phyloP scores from a whole-genome alignment of 1,140 invertebrate genomes.

The Littorina saxatilis region DNA sequence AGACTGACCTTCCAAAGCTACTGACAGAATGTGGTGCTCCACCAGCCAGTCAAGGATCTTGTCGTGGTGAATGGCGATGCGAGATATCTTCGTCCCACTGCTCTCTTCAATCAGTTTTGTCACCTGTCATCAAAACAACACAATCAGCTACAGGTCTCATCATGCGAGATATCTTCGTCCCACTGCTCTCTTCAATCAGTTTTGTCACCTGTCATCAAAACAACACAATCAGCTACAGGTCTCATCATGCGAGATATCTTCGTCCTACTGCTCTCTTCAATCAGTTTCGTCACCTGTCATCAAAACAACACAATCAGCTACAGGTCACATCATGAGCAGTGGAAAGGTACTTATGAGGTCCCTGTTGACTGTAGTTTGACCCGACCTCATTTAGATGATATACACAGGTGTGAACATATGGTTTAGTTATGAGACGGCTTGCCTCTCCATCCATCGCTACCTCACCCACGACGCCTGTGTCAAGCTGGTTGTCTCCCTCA shows the following conservation, averaged over 20 bases:
- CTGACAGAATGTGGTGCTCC: conserved; percentile 76
- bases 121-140: conserved; percentile 59
- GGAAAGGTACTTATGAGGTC: no score
- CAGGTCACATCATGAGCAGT: not conserved
- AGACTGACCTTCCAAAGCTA: conserved; percentile 77
- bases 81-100: conserved; percentile 65
- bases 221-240: not conserved
- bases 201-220: conserved; percentile 69
- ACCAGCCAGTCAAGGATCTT: conserved; percentile 78
- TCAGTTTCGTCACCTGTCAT: conserved; percentile 74
- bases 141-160: not conserved
- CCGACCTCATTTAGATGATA: no score
- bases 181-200: conserved; percentile 77
- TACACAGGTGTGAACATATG: no score
- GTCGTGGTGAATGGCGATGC: conserved; percentile 72
- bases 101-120: conserved; percentile 78
- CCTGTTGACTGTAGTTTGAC: no score
- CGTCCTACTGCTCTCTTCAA: conserved; percentile 75
- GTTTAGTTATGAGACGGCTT: no score
- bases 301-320: not conserved
- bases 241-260: conserved; percentile 64
- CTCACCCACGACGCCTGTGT: no score
- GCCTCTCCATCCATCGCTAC: no score
- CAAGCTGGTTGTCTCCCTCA: no score
- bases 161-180: conserved; percentile 62